These are phyloP conservation scores for Heliornis fulica DNA, from an alignment of 2,113 vertebrate genomes.

Conservation along the genomic window DNA sequence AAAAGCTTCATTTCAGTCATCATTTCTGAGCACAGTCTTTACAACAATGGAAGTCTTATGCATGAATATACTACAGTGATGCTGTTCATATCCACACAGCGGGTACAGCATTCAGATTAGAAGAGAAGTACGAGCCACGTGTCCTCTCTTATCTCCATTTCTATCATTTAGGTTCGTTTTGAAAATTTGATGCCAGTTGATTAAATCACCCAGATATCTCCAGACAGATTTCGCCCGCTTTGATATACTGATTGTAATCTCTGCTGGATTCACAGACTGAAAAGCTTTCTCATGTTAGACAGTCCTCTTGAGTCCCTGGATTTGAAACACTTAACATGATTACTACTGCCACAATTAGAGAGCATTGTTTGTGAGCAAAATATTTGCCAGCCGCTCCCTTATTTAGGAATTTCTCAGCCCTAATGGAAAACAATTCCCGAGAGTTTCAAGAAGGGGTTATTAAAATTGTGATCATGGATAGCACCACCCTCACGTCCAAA, in stretches of 20 bases:
- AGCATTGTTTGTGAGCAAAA: constrained; percentile 36
- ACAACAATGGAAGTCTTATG: not conserved
- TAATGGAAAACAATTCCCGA: not conserved
- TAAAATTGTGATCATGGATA: not conserved
- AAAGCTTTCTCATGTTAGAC: not conserved
- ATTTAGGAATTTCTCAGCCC: constrained; percentile 21
- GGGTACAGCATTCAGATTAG: not conserved
- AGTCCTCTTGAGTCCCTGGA: not conserved
- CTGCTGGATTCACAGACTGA: not conserved
- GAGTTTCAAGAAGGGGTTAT: not conserved
- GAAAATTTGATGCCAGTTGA: not conserved
- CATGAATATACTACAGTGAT: not conserved
- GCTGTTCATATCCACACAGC: not conserved
- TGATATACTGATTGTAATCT: not conserved
- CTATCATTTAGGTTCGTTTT: not conserved
- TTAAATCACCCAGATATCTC: not conserved
- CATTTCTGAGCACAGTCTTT: not conserved
- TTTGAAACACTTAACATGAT: constrained; percentile 51
- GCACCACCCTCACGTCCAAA: not conserved
- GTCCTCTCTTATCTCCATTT: not conserved
- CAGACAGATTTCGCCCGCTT: not conserved
- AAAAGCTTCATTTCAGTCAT: not conserved
- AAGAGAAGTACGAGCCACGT: not conserved
- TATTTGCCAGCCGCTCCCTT: constrained; percentile 3
- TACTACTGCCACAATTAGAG: not conserved